Evolutionary conservation across 2,797 vertebrate species (phyloP).

Genomic region (Cyclura pinguis): DNA sequence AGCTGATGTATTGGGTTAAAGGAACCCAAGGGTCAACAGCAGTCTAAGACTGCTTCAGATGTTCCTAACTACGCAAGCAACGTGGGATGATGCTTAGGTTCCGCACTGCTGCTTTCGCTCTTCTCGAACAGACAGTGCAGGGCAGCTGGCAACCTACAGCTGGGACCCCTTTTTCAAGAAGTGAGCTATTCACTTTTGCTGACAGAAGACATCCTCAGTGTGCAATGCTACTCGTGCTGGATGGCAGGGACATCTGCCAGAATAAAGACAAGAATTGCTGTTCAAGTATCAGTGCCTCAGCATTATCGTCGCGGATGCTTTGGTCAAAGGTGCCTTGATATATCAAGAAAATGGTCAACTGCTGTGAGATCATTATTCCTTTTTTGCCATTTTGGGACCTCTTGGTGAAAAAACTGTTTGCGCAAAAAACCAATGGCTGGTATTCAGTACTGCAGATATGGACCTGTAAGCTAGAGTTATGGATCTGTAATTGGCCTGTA

Average conservation of each 20-base stretch:
- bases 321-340: not conserved
- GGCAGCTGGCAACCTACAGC: not conserved
- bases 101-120: not conserved
- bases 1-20: too few relatives aligned
- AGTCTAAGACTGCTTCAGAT: not conserved
- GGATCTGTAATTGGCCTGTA: too few relatives aligned
- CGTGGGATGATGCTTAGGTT: not conserved
- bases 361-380: not conserved
- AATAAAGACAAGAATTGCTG: not conserved
- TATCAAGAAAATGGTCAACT: too few relatives aligned
- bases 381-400: too few relatives aligned
- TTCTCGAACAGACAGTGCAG: not conserved
- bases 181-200: not conserved
- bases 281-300: not conserved
- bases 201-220: not conserved
- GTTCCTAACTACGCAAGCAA: not conserved
- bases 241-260: not conserved
- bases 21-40: too few relatives aligned
- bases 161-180: not conserved
- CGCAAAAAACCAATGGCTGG: not conserved
- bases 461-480: too few relatives aligned
- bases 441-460: too few relatives aligned
- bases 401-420: not conserved
- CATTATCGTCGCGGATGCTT: too few relatives aligned
- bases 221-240: not conserved